Percentiles rank a stretch among this genome's conserved stretches.
Conservation (phyloP, 2,888 invertebrate genomes). For the Zygaena filipendulae region DNA sequence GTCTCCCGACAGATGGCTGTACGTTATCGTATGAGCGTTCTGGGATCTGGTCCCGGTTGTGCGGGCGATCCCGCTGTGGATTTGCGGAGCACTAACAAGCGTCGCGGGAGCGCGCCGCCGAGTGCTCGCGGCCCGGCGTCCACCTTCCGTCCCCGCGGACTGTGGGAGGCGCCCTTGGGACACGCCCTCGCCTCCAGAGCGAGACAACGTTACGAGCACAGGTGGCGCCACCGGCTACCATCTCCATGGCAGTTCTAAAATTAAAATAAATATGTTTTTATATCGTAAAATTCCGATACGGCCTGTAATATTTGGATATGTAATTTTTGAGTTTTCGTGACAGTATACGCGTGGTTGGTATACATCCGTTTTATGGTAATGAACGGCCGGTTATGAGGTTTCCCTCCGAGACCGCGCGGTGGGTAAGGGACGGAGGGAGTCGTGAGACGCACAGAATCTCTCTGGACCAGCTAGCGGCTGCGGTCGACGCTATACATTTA, state of each 20-base stretch:
- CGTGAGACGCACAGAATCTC: constrained; percentile 53
- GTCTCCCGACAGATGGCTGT: constrained; percentile 55
- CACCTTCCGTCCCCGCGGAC: constrained; percentile 65
- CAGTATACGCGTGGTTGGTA: constrained; percentile 24
- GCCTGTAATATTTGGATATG: constrained; percentile 11
- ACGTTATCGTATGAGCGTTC: constrained; percentile 59
- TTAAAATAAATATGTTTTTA: constrained; percentile 17
- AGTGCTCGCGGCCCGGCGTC: constrained; percentile 64
- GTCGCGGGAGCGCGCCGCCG: constrained; percentile 62
- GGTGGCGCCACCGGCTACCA: constrained; percentile 50
- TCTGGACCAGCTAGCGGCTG: constrained; percentile 52
- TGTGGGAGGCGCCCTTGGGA: constrained; percentile 63
- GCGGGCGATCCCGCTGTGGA: constrained; percentile 67
- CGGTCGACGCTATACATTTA: constrained; percentile 48
- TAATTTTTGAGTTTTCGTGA: constrained; percentile 17
- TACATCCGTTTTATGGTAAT: constrained; percentile 34
- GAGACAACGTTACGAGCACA: constrained; percentile 44
- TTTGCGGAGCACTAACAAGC: constrained; percentile 68
- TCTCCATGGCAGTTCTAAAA: constrained; percentile 15
- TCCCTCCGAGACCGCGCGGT: constrained; percentile 44
- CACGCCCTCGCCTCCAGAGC: constrained; percentile 70
- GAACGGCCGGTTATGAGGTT: constrained; percentile 33
- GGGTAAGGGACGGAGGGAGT: constrained; percentile 46
- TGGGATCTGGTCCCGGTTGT: constrained; percentile 63
- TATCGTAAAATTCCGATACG: constrained; percentile 4